Base-by-base conservation (phyloP, 2,888 invertebrate genomes). In the Eupeodes latifasciatus region DNA sequence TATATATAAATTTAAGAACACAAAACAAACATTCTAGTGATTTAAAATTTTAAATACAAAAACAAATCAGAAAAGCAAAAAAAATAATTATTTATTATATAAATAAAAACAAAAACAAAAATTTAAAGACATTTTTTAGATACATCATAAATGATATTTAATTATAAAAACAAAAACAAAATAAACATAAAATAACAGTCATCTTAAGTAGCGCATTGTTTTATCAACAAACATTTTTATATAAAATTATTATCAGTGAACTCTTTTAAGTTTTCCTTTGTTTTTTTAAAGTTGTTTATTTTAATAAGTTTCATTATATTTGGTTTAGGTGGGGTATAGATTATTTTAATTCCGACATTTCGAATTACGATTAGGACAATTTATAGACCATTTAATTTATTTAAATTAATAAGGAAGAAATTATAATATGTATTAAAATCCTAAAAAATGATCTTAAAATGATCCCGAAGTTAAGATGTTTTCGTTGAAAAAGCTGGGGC, bases 61-160 rank as follows among this genome's bases (percentile, higher is more conserved):
- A 77, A 78, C 66, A 75, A 77, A 85, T 67, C 19, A 74, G 47
- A 55, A 59, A 76, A 51, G 19, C 0, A 71, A 61, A 79, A n/a
- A 62, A 51, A 64, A 44, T 74, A 83, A 80, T 77, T 87, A 87
- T 87, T 83, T 87, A 83, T 84, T 81, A 87, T 84, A 87, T 87
- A 87, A 87, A 87, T 83, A 84, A 77, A 66, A 81, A 27, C 27
- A 27, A 27, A 27, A 27, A 27, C 27, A 27, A 78, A 69, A 55
- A 80, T 66, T 66, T 71, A 79, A 79, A 80, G 71, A 83, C 77
- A 81, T 76, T 88, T 82, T 36, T 83, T 87, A 84, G 81, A 81
- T 59, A 85, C 53, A 85, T 81, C 75, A 64, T 81, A 66, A 53
- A 62, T 11, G 66, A 79, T 82, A 59, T 59, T 34, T 27, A 44